phyloP scores from a whole-genome alignment of 2,888 invertebrate genomes.

The Parochlus steinenii region DNA sequence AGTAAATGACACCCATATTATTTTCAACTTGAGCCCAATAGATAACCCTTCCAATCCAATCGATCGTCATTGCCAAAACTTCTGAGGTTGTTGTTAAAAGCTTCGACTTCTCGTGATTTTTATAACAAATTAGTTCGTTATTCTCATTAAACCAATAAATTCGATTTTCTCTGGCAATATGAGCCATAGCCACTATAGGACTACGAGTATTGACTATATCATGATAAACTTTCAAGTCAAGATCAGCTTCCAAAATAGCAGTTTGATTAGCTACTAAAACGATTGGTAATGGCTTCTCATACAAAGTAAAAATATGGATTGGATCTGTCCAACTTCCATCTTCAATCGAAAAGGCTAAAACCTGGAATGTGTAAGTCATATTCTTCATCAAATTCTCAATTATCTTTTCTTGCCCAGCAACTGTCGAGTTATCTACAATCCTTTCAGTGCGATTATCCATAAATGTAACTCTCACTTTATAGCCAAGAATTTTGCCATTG shows the following conservation, averaged over 20 bases:
- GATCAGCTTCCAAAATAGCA: slow-evolving; percentile 54
- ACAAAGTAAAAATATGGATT: slow-evolving; percentile 46
- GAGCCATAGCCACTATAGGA: slow-evolving; percentile 47
- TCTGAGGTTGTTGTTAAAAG: slow-evolving; percentile 39
- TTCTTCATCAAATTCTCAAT: slow-evolving; percentile 31
- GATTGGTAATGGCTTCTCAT: slow-evolving; percentile 61
- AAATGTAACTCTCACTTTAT: slow-evolving; percentile 35
- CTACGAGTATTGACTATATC: slow-evolving; percentile 46
- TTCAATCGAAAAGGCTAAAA: slow-evolving; percentile 62
- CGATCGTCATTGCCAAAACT: slow-evolving; percentile 53
- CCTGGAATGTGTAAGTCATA: slow-evolving; percentile 32
- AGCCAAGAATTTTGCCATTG: slow-evolving; percentile 60
- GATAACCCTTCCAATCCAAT: slow-evolving; percentile 74
- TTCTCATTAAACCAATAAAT: slow-evolving; percentile 63
- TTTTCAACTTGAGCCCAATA: slow-evolving; percentile 67
- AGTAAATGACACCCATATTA: slow-evolving; percentile 34
- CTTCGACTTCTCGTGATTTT: slow-evolving; percentile 27
- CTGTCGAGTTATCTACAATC: slow-evolving; percentile 4
- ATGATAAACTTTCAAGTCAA: slow-evolving; percentile 49
- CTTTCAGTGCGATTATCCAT: neutral
- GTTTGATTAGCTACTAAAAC: slow-evolving; percentile 57
- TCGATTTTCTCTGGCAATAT: slow-evolving; percentile 50
- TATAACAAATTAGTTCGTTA: slow-evolving; percentile 25
- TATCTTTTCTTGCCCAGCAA: slow-evolving; percentile 36
- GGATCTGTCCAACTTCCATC: slow-evolving; percentile 51